These are phyloP conservation scores for Palythoa grandis DNA, from an alignment of 92 coral and sea anemone genomes.

Conservation along the genomic window DNA sequence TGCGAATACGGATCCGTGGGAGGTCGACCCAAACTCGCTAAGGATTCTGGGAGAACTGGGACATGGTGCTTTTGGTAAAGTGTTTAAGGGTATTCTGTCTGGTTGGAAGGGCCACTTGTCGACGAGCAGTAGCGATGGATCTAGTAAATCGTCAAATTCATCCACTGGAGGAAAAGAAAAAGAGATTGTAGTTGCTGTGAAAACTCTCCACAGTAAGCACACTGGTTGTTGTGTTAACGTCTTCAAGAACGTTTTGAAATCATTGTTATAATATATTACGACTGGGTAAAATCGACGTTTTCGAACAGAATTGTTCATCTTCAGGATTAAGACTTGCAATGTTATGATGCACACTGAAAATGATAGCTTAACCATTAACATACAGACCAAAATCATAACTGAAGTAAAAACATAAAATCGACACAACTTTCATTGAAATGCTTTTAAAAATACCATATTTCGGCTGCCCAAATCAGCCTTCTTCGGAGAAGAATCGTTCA, in stretches of 20 bases:
- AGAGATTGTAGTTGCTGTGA: conserved; percentile 19
- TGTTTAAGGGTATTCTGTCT: conserved; percentile 46
- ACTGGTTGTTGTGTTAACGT: not conserved
- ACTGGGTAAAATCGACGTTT: too few relatives aligned
- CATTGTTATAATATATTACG: too few relatives aligned
- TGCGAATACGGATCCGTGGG: conserved; percentile 14
- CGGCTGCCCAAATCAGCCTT: too few relatives aligned
- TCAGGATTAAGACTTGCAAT: too few relatives aligned
- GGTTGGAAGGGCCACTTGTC: not conserved
- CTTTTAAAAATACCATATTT: too few relatives aligned
- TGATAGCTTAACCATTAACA: too few relatives aligned
- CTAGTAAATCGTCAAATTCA: not conserved
- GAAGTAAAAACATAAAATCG: too few relatives aligned
- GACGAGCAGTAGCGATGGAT: conserved; percentile 17
- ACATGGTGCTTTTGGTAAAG: conserved; percentile 52
- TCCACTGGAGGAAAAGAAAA: conserved; percentile 15
- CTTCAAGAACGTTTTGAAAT: not conserved
- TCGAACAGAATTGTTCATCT: too few relatives aligned
- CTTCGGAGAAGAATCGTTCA: too few relatives aligned
- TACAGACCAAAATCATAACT: too few relatives aligned
- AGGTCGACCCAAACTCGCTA: conserved; percentile 25
- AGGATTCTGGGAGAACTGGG: conserved; percentile 47
- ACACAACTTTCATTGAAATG: too few relatives aligned
- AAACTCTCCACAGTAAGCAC: conserved; percentile 36
- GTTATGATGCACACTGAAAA: too few relatives aligned